Base-by-base conservation (phyloP, 2,888 invertebrate species). In the Dicranocentrus wangi region DNA sequence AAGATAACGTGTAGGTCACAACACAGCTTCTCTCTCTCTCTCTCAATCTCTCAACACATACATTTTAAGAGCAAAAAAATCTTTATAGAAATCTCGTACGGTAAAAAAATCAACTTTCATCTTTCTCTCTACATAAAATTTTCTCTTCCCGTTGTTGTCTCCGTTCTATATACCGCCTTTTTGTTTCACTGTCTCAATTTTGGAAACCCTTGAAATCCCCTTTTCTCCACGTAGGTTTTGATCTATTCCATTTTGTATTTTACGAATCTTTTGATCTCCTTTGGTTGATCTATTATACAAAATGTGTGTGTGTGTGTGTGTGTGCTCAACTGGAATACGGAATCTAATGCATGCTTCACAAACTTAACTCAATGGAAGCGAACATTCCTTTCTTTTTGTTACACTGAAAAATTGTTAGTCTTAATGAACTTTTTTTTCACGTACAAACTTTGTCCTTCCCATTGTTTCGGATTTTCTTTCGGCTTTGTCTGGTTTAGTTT, bases 1-100 rank as follows among this genome's bases (percentile, higher is more conserved):
- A 75, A 58, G 75, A 66, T 66, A 75, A 75, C 66, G 75, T 75
- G 75, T 75, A 75, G 75, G 75, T 75, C 75, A 75, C 66, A 55
- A 47, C 47, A n/a, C n/a, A 75, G 66, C 66, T 66, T 47, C 75
- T 66, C n/a, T n/a, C n/a, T n/a, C n/a, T n/a, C n/a, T n/a, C n/a
- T n/a, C n/a, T n/a, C n/a, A n/a, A n/a, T n/a, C n/a, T n/a, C 55
- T 42, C 66, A 66, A 75, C 73, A 58, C 23, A 55, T 43, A 17
- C n/a, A 71, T 43, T 58, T 63, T 47, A 72, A 63, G 51, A 72
- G 21, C 63, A 65, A 75, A 75, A 55, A 75, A 32, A 39, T 42
- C 55, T 42, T 66, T 47, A 21, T 47, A 55, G 53, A 53, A 58
- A 66, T 75, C 75, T 75, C 66, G 15, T 61, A 65, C 42, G 75